phyloP scores from a whole-genome alignment of 2,113 vertebrate genomes.

The Mesocricetus auratus region DNA sequence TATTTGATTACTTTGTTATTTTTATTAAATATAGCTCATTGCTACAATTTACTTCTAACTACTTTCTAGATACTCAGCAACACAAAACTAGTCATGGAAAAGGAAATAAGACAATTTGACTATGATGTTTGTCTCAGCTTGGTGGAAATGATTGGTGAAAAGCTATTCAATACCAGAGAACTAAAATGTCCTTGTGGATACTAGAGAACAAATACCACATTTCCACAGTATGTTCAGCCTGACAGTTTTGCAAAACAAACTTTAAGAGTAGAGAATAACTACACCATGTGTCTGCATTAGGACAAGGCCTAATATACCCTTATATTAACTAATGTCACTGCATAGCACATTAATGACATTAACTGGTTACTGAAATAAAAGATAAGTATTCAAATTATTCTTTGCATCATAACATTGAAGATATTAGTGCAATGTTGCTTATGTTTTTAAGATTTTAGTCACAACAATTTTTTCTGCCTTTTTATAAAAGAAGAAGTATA shows the following conservation, averaged over 20 bases:
- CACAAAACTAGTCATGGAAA: neutral
- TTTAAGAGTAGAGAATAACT: neutral
- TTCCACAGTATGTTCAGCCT: neutral
- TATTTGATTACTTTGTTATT: neutral
- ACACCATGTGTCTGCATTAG: neutral
- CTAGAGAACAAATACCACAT: neutral
- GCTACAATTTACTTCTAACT: neutral
- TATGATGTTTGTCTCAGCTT: neutral
- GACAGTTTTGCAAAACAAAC: neutral
- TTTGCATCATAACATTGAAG: neutral
- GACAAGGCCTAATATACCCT: neutral
- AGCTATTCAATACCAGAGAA: neutral
- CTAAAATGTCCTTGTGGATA: neutral
- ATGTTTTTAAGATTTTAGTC: neutral
- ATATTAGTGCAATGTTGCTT: neutral
- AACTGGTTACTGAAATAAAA: neutral
- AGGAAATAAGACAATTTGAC: neutral
- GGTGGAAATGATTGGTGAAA: neutral
- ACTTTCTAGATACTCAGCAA: neutral
- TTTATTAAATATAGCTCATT: neutral
- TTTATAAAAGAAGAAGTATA: neutral
- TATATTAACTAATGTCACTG: neutral
- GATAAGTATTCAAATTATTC: neutral
- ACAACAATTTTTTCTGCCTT: neutral
- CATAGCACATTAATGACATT: neutral